Conservation (phyloP, 2,797 vertebrate genomes). For the Eurystomus glaucurus region DNA sequence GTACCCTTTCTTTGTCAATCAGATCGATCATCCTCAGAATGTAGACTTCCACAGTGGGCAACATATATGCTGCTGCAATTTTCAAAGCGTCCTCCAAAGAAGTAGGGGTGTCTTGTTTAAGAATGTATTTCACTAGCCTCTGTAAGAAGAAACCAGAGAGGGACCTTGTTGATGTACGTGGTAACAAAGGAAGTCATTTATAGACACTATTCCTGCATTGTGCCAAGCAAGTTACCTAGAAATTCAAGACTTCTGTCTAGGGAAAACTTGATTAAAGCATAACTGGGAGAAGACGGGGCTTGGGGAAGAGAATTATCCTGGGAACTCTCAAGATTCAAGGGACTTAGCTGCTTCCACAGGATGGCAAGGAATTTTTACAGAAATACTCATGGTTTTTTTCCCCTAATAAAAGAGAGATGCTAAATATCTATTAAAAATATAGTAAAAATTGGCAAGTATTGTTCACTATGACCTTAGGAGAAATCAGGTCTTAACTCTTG, state of each 20-base stretch:
- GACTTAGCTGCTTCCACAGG: background rate
- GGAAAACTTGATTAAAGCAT: background rate
- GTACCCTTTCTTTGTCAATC: slow-evolving; percentile 88
- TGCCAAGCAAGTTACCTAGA: background rate
- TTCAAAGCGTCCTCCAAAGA: slow-evolving; percentile 93
- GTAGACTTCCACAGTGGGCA: slow-evolving; percentile 89
- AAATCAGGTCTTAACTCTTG: background rate
- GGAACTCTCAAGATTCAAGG: background rate
- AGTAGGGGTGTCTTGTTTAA: slow-evolving; percentile 90
- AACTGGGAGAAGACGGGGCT: background rate
- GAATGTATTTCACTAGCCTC: slow-evolving; percentile 92
- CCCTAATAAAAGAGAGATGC: background rate
- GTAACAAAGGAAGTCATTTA: background rate
- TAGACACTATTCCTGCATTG: fast-evolving
- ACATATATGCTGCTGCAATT: slow-evolving; percentile 88
- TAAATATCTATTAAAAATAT: background rate
- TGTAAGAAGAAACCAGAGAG: slow-evolving; percentile 57
- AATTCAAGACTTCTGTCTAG: background rate
- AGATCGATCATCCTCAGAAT: slow-evolving; percentile 89
- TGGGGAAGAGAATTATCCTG: background rate
- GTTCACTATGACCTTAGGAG: background rate
- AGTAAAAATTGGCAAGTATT: background rate
- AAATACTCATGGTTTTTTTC: background rate
- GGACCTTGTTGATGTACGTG: background rate
- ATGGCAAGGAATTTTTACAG: background rate